Conservation (phyloP, 2,797 vertebrate species). For the Eidolon dupreanum region DNA sequence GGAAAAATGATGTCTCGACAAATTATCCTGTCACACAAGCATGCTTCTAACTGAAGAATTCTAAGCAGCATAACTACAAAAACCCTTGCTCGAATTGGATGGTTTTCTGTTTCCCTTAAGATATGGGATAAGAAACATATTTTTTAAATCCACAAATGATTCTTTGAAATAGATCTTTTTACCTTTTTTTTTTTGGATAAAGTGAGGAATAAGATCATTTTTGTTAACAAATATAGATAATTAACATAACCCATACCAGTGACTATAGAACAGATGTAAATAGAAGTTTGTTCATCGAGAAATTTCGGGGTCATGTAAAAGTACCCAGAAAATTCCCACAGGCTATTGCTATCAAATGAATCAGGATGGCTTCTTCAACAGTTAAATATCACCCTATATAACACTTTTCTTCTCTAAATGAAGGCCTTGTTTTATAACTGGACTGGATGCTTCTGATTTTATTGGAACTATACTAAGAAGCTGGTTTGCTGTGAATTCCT, state of each 20-base stretch:
- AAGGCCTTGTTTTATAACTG: constrained; percentile 82
- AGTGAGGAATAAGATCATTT: neutral
- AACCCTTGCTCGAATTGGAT: neutral
- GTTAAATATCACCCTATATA: constrained; percentile 75
- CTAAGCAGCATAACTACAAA: neutral
- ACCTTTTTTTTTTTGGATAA: neutral
- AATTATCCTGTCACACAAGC: neutral
- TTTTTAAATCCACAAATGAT: neutral
- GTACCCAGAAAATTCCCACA: constrained; percentile 59
- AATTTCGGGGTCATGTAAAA: constrained; percentile 28
- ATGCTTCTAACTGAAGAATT: neutral
- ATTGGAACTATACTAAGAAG: constrained; percentile 80
- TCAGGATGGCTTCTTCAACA: constrained; percentile 74
- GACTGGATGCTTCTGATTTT: constrained; percentile 82
- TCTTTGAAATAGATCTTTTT: neutral
- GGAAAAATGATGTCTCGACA: neutral
- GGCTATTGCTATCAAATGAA: constrained; percentile 60
- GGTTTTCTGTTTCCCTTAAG: neutral
- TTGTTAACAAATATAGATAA: neutral
- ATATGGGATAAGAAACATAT: neutral
- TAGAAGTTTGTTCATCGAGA: neutral
- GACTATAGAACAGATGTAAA: too few relatives aligned
- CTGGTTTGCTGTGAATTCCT: constrained; percentile 82
- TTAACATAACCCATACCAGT: neutral
- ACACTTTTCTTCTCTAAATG: constrained; percentile 80